Evolutionary conservation across 2,113 vertebrate species (phyloP), one percentile per base, ranked within the genome.

Genomic region (Paraplagusia blochii): DNA sequence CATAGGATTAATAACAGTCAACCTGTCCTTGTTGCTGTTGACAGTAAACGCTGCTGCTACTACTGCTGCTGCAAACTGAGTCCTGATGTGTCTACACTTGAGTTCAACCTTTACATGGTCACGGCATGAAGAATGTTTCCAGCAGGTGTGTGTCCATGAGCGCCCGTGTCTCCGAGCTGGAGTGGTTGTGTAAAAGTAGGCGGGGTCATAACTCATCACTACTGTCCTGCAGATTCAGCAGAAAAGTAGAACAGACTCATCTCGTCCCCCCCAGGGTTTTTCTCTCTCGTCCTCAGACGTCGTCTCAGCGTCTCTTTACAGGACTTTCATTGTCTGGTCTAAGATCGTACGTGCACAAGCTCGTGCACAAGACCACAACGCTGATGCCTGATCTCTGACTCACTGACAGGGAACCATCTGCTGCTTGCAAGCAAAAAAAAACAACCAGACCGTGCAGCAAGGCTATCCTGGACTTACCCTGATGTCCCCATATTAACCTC

Each of bases 31-130:
- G 22, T 29, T 29, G 22, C 22, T 29, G 22, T 6, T 29, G 22
- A 29, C 22, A 29, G 22, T 29, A 29, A 4, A 29, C 67, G 10
- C 33, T 38, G 6, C 49, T 14, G 35, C 67, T 7, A 66, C 58
- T 76, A 59, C 75, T 76, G 75, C 79, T 70, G 36, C 34, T 55
- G 69, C 64, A 81, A 80, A 69, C 29, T 77, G 70, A 66, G 73
- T 63, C 67, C 52, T 19, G 67, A 82, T 80, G 53, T 77, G 85
- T 80, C 68, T 58, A 33, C 60, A 79, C 85, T 45, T 72, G 79
- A 73, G 80, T 66, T 16, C 58, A n/a, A 9, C 56, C 19, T 18
- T 46, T 40, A 57, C 55, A 62, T 22, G 56, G 49, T 54, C 49
- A 48, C 71, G 44, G 43, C 39, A 1, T 50, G 56, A 60, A 58